Conservation (phyloP, 64 coral and sea anemone genomes). For the Montipora capricornis region DNA sequence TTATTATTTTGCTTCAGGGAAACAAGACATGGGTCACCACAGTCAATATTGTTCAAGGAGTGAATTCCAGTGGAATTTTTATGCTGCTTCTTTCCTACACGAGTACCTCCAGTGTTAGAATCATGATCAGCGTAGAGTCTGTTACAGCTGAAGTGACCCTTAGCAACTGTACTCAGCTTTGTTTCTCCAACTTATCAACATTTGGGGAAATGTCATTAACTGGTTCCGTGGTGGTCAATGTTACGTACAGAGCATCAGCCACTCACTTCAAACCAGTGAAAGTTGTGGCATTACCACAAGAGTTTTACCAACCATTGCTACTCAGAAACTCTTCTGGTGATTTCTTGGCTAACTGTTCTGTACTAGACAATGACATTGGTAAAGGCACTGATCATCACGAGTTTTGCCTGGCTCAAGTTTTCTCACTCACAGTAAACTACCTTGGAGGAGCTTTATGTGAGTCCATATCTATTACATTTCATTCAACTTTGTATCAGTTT, state of each 20-base stretch:
- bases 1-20: constrained; percentile 5
- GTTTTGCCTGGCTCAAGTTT: constrained; percentile 74
- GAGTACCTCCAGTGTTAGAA: constrained; percentile 29
- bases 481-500: neutral
- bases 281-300: constrained; percentile 63
- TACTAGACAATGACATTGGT: constrained; percentile 43
- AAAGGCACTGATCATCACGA: neutral
- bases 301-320: constrained; percentile 75
- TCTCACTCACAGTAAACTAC: constrained; percentile 75
- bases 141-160: constrained; percentile 34
- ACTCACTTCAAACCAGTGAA: constrained; percentile 28
- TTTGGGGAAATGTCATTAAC: constrained; percentile 77
- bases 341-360: constrained; percentile 85
- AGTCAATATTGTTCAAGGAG: constrained; percentile 41
- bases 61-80: constrained; percentile 23
- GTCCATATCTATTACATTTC: neutral
- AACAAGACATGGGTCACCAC: constrained; percentile 54
- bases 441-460: constrained; percentile 78
- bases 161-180: constrained; percentile 50
- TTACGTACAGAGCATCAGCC: constrained; percentile 44
- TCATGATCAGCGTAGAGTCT: constrained; percentile 7
- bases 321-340: constrained; percentile 42
- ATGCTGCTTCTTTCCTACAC: constrained; percentile 41
- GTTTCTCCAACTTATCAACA: constrained; percentile 56
- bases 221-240: constrained; percentile 59